A percentile compares a stretch with the other conserved stretches of the same genome.
These are phyloP conservation scores for Dasypolia templi DNA, from an alignment of 2,888 invertebrate genomes.

Conservation along the genomic window DNA sequence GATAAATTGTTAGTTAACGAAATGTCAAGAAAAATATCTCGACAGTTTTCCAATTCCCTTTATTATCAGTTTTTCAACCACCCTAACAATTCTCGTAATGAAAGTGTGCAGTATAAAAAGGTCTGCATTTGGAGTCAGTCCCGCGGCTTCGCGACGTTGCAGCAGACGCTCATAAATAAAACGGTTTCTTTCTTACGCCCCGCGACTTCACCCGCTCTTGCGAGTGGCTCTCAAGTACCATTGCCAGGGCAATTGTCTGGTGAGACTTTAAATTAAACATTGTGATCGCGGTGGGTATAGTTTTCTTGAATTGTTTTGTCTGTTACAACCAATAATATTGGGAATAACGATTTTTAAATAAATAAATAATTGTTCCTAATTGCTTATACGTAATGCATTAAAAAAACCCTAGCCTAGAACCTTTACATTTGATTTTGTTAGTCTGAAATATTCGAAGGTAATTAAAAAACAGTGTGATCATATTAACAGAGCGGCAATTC, in stretches of 20 bases:
- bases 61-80: not conserved
- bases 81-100: constrained; percentile 22
- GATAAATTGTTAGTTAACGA: too few species aligned
- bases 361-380: not conserved
- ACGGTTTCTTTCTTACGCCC: constrained; percentile 30
- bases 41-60: not conserved
- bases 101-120: constrained; percentile 52
- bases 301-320: not conserved
- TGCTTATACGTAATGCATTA: not conserved
- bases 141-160: not conserved
- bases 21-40: not conserved
- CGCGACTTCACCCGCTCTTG: constrained; percentile 21
- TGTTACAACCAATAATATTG: not conserved
- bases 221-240: constrained; percentile 30
- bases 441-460: not conserved
- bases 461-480: not conserved
- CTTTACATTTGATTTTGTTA: too few species aligned
- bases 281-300: constrained; percentile 14
- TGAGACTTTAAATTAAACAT: constrained; percentile 55
- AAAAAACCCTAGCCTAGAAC: not conserved
- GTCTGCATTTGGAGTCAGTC: constrained; percentile 32
- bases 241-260: constrained; percentile 37
- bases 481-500: not conserved
- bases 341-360: not conserved
- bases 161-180: constrained; percentile 63